Conservation (phyloP, 2,113 vertebrate genomes). For the Pelodiscus sinensis region DNA sequence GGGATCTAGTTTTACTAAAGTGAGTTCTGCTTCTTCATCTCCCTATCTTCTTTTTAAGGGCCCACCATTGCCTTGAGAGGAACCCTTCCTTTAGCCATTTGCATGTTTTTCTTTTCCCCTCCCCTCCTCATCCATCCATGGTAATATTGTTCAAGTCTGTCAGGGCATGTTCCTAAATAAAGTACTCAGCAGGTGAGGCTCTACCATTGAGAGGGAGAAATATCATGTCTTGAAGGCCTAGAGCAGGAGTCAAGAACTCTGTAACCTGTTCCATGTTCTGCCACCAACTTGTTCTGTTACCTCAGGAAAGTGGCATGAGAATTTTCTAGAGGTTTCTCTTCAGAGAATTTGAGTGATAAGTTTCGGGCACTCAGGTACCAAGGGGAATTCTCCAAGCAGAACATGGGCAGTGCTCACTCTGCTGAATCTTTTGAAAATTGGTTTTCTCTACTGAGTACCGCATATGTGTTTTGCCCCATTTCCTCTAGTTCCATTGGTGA, state of each 20-base stretch:
- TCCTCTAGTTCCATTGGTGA: conserved; percentile 51
- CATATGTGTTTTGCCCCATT: neutral
- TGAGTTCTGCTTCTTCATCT: conserved; percentile 61
- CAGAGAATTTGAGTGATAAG: neutral
- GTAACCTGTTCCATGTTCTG: neutral
- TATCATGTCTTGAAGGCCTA: neutral
- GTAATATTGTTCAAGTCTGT: neutral
- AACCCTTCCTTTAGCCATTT: neutral
- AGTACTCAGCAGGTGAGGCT: neutral
- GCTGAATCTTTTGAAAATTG: neutral
- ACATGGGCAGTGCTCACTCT: neutral
- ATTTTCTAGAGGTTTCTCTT: neutral
- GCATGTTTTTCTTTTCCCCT: too few species aligned
- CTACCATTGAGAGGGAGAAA: neutral
- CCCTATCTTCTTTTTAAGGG: neutral
- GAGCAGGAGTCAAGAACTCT: neutral
- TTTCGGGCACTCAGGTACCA: neutral
- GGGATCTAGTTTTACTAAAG: conserved; percentile 84
- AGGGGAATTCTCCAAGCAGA: neutral
- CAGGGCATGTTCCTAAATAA: neutral
- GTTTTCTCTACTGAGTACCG: neutral
- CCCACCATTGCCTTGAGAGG: neutral
- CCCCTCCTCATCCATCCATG: neutral
- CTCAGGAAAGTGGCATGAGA: neutral
- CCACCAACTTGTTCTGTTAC: neutral